These are phyloP conservation scores for Drosophila biarmipes DNA, from an alignment of 1,140 invertebrate species.

Conservation along the genomic window DNA sequence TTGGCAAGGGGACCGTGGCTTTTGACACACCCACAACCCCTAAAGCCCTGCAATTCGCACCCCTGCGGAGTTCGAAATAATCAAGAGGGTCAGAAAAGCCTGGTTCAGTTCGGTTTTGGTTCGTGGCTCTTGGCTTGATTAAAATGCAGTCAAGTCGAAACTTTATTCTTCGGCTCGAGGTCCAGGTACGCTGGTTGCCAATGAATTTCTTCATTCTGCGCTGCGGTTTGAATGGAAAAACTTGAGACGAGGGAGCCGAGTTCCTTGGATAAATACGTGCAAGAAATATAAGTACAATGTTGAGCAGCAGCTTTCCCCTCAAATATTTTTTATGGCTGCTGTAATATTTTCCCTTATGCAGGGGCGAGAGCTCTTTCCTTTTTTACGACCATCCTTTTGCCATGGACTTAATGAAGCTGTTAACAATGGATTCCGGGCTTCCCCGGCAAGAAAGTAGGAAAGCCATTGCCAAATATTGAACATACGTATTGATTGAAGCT, in stretches of 20 bases:
- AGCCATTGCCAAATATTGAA: conserved; percentile 44
- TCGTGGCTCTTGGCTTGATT: conserved; percentile 71
- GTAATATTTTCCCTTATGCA: conserved; percentile 39
- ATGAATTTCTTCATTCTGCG: conserved; percentile 68
- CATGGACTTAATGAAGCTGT: conserved; percentile 58
- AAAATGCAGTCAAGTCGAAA: conserved; percentile 82
- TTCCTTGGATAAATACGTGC: conserved; percentile 60
- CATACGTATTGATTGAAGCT: conserved; percentile 42
- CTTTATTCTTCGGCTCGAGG: conserved; percentile 48
- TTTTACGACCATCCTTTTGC: conserved; percentile 43
- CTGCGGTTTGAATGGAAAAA: conserved; percentile 27
- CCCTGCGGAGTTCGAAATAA: conserved; percentile 26
- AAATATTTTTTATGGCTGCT: conserved; percentile 61
- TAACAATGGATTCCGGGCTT: conserved; percentile 44
- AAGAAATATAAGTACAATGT: conserved; percentile 58
- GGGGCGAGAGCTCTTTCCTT: conserved; percentile 12
- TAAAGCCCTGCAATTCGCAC: conserved; percentile 40
- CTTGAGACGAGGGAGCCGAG: conserved; percentile 11
- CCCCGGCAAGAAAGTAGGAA: conserved; percentile 26
- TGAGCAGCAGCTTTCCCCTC: conserved; percentile 14
- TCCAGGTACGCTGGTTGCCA: conserved; percentile 47
- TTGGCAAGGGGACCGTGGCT: conserved; percentile 2
- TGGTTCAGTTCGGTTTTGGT: conserved; percentile 39
- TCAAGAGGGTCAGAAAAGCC: conserved; percentile 52
- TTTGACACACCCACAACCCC: background rate